A percentile compares a stretch with the other conserved stretches of the same genome.
Evolutionary conservation across 2,113 vertebrate genomes (phyloP).

Genomic region (Odocoileus virginianus): DNA sequence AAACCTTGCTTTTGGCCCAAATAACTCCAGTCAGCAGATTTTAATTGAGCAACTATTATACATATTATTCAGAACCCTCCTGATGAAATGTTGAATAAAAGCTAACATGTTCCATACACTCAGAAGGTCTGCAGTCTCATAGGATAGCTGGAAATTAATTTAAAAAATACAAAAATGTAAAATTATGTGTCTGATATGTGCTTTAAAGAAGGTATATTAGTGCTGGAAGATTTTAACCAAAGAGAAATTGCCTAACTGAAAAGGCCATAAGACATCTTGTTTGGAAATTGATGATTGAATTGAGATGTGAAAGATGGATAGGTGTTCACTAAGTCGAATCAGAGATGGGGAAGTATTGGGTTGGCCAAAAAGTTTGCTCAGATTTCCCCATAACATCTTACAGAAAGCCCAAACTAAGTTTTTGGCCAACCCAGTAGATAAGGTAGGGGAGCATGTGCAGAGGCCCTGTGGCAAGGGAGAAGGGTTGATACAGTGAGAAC

Average conservation of each 20-base stretch:
- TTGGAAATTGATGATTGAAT: background rate
- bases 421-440: background rate
- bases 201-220: background rate
- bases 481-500: background rate
- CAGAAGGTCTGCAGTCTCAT: background rate
- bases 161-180: background rate
- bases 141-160: background rate
- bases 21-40: background rate
- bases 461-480: background rate
- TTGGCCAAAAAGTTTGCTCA: background rate
- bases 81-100: conserved; percentile 4
- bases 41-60: background rate
- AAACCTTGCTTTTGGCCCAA: background rate
- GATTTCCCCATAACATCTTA: background rate
- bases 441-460: accelerated
- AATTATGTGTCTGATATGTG: background rate
- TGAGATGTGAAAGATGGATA: background rate
- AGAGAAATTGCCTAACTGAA: background rate
- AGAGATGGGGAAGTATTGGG: background rate
- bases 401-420: background rate
- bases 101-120: background rate
- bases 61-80: background rate
- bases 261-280: background rate
- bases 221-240: background rate
- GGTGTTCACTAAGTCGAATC: background rate